Evolutionary conservation across 64 coral and sea anemone genomes (phyloP).

Genomic region (Actinia tenebrosa): DNA sequence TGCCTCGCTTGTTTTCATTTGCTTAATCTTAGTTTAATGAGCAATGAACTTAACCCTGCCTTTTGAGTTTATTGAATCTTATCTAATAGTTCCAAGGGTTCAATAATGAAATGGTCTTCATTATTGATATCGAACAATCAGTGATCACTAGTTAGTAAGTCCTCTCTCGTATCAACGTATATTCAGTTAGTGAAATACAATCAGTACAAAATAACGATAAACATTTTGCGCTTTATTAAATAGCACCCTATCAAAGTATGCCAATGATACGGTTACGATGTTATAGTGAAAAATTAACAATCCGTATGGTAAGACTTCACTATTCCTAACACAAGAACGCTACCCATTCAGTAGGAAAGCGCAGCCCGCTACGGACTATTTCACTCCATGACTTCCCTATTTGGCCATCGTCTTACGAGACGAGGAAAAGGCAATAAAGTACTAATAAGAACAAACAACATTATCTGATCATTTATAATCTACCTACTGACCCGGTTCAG

Average conservation of each 20-base stretch:
- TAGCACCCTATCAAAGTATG: no score
- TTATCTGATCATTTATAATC: constrained; percentile 13
- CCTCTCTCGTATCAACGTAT: no score
- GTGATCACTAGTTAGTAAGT: background rate
- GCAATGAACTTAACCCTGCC: background rate
- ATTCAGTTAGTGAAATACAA: no score
- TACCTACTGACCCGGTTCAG: background rate
- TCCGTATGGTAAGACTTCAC: no score
- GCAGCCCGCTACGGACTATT: background rate
- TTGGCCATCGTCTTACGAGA: background rate
- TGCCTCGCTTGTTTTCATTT: background rate
- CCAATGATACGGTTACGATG: no score
- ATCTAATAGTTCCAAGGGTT: background rate
- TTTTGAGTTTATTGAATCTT: background rate
- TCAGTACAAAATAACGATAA: no score
- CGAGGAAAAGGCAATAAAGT: constrained; percentile 2
- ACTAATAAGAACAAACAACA: constrained; percentile 5
- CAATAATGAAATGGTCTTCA: background rate
- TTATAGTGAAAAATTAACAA: no score
- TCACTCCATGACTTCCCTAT: background rate
- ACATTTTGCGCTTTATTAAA: no score
- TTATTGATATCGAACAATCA: background rate
- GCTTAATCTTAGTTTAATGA: background rate
- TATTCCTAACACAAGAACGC: no score
- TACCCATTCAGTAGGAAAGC: no score